phyloP scores from a whole-genome alignment of 2,888 invertebrate genomes.

The Ennomos quercinarius region DNA sequence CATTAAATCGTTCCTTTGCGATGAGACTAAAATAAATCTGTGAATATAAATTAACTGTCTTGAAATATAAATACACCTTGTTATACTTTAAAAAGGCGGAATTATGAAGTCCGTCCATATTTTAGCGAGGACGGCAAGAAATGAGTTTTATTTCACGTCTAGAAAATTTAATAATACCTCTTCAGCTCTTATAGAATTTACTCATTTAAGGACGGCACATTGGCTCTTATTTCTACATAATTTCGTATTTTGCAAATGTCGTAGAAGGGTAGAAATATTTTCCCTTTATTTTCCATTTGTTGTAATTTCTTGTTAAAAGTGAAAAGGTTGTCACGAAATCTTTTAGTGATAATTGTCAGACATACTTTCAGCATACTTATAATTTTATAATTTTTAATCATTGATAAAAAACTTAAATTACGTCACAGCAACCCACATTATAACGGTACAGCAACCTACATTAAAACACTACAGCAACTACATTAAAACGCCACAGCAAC shows the following conservation, averaged over 20 bases:
- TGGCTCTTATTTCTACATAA: slow-evolving; percentile 17
- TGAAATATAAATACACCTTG: background rate
- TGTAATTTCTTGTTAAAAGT: no score
- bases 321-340: no score
- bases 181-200: slow-evolving; percentile 33
- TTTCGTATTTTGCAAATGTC: slow-evolving; percentile 15
- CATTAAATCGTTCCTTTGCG: no score
- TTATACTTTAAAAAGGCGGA: slow-evolving; percentile 10
- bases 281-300: background rate
- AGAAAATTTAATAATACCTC: slow-evolving; percentile 36
- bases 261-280: background rate
- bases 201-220: slow-evolving; percentile 27
- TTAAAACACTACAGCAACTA: no score
- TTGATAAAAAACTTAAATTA: no score
- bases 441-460: no score
- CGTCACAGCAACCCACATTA: no score
- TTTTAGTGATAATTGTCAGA: no score
- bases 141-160: slow-evolving; percentile 33
- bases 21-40: no score
- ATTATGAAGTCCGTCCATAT: background rate
- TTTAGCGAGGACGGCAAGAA: slow-evolving; percentile 7
- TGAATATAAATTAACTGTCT: background rate
- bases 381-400: no score
- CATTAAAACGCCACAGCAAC: no score
- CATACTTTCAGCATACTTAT: no score